Evolutionary conservation across 2,888 invertebrate species (phyloP).

Genomic region (Ophioninae sp.): DNA sequence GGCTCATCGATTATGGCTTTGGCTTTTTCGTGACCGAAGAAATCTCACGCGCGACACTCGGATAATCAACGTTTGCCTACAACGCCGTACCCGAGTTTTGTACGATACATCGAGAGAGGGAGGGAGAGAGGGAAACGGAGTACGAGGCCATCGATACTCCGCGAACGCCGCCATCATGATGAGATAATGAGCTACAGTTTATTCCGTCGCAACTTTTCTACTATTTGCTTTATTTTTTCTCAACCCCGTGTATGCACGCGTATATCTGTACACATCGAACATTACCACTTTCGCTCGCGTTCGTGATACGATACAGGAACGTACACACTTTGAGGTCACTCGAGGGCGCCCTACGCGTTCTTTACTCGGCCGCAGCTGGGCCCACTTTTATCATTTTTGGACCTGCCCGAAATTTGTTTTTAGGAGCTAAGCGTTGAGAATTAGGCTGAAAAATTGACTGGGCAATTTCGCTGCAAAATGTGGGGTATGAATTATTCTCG

Average conservation of each 20-base stretch:
- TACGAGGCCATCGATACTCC: slow-evolving; percentile 64
- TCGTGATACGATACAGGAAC: slow-evolving; percentile 45
- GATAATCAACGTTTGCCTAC: neutral
- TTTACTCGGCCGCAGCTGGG: no score
- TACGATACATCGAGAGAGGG: slow-evolving; percentile 16
- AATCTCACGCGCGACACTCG: no score
- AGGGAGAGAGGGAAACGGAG: slow-evolving; percentile 40
- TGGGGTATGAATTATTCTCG: no score
- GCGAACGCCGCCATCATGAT: slow-evolving; percentile 64
- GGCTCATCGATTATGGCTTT: neutral
- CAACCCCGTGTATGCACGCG: slow-evolving; percentile 3
- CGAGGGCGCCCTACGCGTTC: neutral
- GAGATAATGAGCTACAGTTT: slow-evolving; percentile 66
- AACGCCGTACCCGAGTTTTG: slow-evolving; percentile 16
- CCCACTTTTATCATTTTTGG: no score
- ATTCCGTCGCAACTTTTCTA: slow-evolving; percentile 59
- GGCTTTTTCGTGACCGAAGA: no score
- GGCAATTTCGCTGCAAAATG: no score
- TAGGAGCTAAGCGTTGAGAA: no score
- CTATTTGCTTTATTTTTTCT: slow-evolving; percentile 60
- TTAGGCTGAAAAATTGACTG: no score
- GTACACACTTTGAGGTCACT: neutral
- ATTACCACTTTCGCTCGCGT: slow-evolving; percentile 49
- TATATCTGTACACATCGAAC: slow-evolving; percentile 35
- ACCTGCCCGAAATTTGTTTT: no score